These are phyloP conservation scores for Suillia variegata DNA, from an alignment of 2,888 invertebrate species.

Conservation along the genomic window DNA sequence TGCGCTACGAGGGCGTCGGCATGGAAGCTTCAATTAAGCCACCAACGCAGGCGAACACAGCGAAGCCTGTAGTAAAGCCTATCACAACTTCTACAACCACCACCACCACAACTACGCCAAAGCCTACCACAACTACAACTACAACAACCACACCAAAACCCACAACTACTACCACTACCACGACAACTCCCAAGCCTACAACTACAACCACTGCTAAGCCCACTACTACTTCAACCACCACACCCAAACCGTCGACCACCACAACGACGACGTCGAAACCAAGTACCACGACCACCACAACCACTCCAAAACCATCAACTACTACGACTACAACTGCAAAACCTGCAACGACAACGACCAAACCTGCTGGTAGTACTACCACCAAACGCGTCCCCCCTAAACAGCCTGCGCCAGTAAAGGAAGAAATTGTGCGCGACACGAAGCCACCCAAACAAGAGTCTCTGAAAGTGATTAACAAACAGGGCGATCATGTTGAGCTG, in stretches of 20 bases:
- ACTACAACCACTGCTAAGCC: conserved; percentile 33
- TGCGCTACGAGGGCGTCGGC: conserved; percentile 53
- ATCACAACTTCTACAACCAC: conserved; percentile 38
- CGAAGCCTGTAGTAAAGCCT: conserved; percentile 30
- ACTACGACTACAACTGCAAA: conserved; percentile 36
- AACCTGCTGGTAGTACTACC: conserved; percentile 20
- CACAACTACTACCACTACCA: conserved; percentile 38
- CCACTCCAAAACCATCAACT: conserved; percentile 37
- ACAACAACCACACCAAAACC: conserved; percentile 34
- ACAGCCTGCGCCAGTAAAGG: conserved; percentile 63
- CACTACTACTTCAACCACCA: conserved; percentile 33
- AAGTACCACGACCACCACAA: conserved; percentile 31
- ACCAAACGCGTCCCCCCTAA: conserved; percentile 48
- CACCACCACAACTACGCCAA: conserved; percentile 31
- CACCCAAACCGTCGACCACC: conserved; percentile 35
- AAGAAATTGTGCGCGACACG: conserved; percentile 65
- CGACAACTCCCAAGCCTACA: conserved; percentile 38
- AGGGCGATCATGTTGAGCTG: conserved; percentile 61
- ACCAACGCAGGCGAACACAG: conserved; percentile 37
- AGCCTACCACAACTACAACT: conserved; percentile 36
- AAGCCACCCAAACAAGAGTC: conserved; percentile 64
- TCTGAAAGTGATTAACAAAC: conserved; percentile 68
- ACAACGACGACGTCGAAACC: conserved; percentile 34
- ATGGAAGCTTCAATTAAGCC: conserved; percentile 49
- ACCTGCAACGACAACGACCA: conserved; percentile 32